These are phyloP conservation scores for Malurus cyaneus DNA, from an alignment of 2,113 vertebrate species.

Conservation along the genomic window DNA sequence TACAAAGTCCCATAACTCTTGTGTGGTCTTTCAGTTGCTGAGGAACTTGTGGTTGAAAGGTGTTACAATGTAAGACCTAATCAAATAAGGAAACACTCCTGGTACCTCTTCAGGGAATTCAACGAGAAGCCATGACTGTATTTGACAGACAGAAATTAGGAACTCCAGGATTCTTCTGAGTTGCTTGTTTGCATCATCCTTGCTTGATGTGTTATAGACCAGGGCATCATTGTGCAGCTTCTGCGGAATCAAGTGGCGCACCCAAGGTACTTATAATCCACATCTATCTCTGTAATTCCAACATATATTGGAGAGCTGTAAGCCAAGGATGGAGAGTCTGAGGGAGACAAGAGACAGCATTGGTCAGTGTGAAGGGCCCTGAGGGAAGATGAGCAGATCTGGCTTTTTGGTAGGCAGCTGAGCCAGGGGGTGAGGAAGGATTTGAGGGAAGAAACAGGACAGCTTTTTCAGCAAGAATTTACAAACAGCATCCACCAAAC, in stretches of 20 bases:
- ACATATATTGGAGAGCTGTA: background rate
- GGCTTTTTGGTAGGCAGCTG: background rate
- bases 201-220: background rate
- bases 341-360: background rate
- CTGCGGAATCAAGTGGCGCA: background rate
- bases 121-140: background rate
- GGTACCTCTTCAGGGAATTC: background rate
- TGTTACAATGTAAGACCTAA: background rate
- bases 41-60: background rate
- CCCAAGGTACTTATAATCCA: background rate
- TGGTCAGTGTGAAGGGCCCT: background rate
- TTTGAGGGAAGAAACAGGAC: background rate
- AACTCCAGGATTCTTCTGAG: background rate
- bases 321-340: background rate
- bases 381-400: background rate
- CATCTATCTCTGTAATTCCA: background rate
- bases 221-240: background rate
- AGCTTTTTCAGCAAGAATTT: background rate
- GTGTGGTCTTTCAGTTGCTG: background rate
- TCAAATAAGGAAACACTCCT: background rate
- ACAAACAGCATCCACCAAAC: background rate
- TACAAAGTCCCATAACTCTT: background rate
- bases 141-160: background rate
- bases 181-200: background rate
- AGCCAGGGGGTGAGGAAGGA: background rate